A percentile compares a stretch with the other conserved stretches of the same genome.
These are phyloP conservation scores for Ormyrus pomaceus DNA, from an alignment of 2,888 invertebrate species.

Conservation along the genomic window DNA sequence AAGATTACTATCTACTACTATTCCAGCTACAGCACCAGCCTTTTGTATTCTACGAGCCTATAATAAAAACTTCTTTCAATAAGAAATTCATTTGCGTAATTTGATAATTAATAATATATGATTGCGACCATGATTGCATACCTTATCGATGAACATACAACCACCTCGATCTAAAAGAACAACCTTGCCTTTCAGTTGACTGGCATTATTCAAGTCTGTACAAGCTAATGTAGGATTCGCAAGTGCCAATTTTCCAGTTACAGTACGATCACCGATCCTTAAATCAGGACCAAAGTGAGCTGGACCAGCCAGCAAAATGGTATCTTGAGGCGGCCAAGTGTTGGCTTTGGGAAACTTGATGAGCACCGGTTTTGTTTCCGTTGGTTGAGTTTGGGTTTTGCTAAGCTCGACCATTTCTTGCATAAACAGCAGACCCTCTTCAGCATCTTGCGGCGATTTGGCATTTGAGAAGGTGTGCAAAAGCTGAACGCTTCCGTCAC, in stretches of 20 bases:
- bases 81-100: neutral
- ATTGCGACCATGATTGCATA: slow-evolving; percentile 59
- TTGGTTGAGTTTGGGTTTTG: slow-evolving; percentile 80
- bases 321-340: slow-evolving; percentile 72
- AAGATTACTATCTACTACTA: slow-evolving; percentile 89
- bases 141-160: slow-evolving; percentile 97
- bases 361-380: slow-evolving; percentile 78
- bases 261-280: slow-evolving; percentile 77
- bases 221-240: slow-evolving; percentile 86
- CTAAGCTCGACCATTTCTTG: slow-evolving; percentile 96
- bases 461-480: slow-evolving; percentile 93
- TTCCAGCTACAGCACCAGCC: slow-evolving; percentile 89
- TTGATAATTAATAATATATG: neutral
- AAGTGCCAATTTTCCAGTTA: slow-evolving; percentile 81
- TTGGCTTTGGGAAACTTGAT: slow-evolving; percentile 76
- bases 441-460: slow-evolving; percentile 88
- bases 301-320: slow-evolving; percentile 85
- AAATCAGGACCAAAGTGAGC: slow-evolving; percentile 93
- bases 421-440: slow-evolving; percentile 96
- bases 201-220: slow-evolving; percentile 78
- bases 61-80: slow-evolving; percentile 24
- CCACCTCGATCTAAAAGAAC: slow-evolving; percentile 92
- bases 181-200: slow-evolving; percentile 83
- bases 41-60: slow-evolving; percentile 87
- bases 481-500: slow-evolving; percentile 94